phyloP scores from a whole-genome alignment of 2,113 vertebrate species.

The Lamprotornis superbus region DNA sequence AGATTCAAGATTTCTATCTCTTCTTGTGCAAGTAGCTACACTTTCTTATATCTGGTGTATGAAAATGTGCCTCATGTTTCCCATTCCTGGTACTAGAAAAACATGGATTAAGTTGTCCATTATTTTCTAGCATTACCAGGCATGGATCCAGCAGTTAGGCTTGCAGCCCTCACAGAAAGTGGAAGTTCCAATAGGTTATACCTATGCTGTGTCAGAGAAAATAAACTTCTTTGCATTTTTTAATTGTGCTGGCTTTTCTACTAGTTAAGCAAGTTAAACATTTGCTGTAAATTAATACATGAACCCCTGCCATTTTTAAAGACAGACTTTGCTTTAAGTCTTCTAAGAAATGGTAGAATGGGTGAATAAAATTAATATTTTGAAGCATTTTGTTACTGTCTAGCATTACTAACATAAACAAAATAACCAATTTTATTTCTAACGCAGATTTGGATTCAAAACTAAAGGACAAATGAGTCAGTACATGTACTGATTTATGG shows the following conservation, averaged over 20 bases:
- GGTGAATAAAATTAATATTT: background rate
- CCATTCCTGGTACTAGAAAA: background rate
- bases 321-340: background rate
- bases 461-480: background rate
- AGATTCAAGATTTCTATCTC: background rate
- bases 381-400: background rate
- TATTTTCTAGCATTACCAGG: background rate
- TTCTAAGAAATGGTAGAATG: background rate
- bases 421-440: background rate
- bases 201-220: background rate
- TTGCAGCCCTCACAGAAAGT: background rate
- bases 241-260: background rate
- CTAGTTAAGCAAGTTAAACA: background rate
- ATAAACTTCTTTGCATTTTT: background rate
- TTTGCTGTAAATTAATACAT: background rate
- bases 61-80: background rate
- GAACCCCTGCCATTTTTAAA: background rate
- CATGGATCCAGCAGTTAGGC: background rate
- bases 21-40: background rate
- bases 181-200: background rate
- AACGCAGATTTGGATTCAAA: background rate
- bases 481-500: background rate
- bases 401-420: background rate
- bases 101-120: background rate
- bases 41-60: background rate